Base-by-base conservation (phyloP, 1,140 invertebrate genomes). In the Lepidurus couesii region DNA sequence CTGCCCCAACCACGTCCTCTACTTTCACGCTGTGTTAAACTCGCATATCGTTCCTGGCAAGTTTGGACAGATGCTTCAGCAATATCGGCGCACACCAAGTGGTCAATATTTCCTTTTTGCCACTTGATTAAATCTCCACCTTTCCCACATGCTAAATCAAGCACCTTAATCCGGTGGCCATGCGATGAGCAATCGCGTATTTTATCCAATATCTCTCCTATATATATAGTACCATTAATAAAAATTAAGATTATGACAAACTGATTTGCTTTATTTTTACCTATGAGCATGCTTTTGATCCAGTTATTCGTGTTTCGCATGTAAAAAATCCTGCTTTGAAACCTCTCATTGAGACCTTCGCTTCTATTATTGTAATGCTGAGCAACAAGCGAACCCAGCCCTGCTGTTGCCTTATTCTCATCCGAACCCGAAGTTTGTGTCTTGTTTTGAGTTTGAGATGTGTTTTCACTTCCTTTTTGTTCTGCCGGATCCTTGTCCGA, bases 241-340 rank as follows among this genome's bases (percentile, higher is more conserved):
- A 10, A 78, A 65, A n/a, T 13, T 21, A 65, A 16, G 45, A 47
- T 21, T n/a, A 65, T 4, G 21, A 4, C 1, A 65, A 65, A 16
- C 16, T 16, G 45, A 47, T 47, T 10, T 47, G 1, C 10, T 11
- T 16, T 2, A 16, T 11, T n/a, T 42, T 76, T 76, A 91, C 90
- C 90, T 82, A 99, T 98, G 0, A 98, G 86, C 87, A 96, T 94
- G 85, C 94, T 93, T 87, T 99, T 99, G 9, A 98, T 92, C 97
- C 97, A 99, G 85, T 99, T 99, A 85, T 99, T 99, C 84, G 98
- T 98, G 86, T 98, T 99, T 81, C 98, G 89, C 86, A 99, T 88
- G 83, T 93, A 92, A 82, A 95, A 92, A 81, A 99, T 99, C 34
- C 93, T 89, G 65, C 96, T 98, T 82, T 95, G 90, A 80, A 89